Base-by-base conservation (phyloP, 2,888 invertebrate species). In the Ametastegia equiseti region DNA sequence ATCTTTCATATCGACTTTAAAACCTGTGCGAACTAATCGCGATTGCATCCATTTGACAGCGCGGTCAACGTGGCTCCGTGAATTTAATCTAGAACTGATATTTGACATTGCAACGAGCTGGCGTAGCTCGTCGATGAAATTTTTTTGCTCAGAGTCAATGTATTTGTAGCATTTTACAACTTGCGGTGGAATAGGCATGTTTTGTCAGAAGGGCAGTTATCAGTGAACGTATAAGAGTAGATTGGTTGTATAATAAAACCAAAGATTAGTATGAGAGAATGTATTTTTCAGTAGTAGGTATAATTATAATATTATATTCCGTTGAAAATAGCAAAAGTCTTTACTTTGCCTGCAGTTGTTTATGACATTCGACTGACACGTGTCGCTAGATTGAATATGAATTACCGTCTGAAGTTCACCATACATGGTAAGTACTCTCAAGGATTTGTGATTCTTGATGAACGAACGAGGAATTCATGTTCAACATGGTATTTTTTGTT, bases 1-100 rank as follows among this genome's bases (percentile, higher is more conserved):
- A 82, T 92, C 88, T 80, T 91, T 92, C 79, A 90, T 89, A 85
- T 92, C 92, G 80, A 91, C 91, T 65, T 89, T 89, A n/a, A 92
- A 88, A 13, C 90, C 91, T 60, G 92, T 84, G 81, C 88, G 88
- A 23, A 87, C 88, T 81, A 93, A 87, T 89, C 92, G 92, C 6
- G 84, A 83, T 84, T 91, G 90, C 19, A 90, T 85, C 86, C 92
- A 91, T 75, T 88, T 87, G 45, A 91, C 90, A 88, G 91, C 88
- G 50, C 87, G 86, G 15, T 86, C 85, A 19, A 92, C 85, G 19
- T 92, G 88, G 2, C 87, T 84, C 82, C 85, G 82, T 83, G 91
- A 86, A 71, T 87, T 84, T n/a, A 88, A 80, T 81, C 89, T 85
- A 1, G 89, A 89, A 42, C 92, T 92, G 19, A 92, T 85, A 2